phyloP scores from a whole-genome alignment of 2,113 vertebrate species.

The Myrmecophaga tridactyla region DNA sequence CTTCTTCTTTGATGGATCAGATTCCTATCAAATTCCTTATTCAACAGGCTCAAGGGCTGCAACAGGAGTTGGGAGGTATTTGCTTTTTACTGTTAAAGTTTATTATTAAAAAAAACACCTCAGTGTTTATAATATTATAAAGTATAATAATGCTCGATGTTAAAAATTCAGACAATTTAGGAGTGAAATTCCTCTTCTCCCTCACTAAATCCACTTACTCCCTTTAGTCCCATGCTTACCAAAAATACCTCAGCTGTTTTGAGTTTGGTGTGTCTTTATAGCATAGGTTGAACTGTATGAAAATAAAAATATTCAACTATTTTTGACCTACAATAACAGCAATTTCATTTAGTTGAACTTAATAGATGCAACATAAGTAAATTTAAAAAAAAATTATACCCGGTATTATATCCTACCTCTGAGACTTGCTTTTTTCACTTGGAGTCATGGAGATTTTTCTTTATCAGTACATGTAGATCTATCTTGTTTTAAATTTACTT shows the following conservation, averaged over 20 bases:
- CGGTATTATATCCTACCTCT: neutral
- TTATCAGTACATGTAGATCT: neutral
- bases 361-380: neutral
- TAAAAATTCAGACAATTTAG: conserved; percentile 18
- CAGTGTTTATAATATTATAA: neutral
- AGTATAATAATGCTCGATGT: neutral
- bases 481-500: neutral
- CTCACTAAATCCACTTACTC: neutral
- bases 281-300: neutral
- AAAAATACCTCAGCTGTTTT: neutral
- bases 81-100: neutral
- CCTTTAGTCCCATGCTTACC: neutral
- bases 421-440: neutral
- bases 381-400: neutral
- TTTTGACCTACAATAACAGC: conserved; percentile 22
- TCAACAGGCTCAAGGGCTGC: conserved; percentile 95
- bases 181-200: conserved; percentile 7
- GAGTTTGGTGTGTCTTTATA: neutral
- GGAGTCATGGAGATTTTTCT: neutral
- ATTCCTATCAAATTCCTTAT: conserved; percentile 99
- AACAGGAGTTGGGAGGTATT: conserved; percentile 96
- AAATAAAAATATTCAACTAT: neutral
- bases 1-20: conserved; percentile 96
- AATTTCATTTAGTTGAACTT: conserved; percentile 15
- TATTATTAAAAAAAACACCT: neutral